Conservation (phyloP, 1,140 invertebrate genomes). For the Thaumetopoea pityocampa region DNA sequence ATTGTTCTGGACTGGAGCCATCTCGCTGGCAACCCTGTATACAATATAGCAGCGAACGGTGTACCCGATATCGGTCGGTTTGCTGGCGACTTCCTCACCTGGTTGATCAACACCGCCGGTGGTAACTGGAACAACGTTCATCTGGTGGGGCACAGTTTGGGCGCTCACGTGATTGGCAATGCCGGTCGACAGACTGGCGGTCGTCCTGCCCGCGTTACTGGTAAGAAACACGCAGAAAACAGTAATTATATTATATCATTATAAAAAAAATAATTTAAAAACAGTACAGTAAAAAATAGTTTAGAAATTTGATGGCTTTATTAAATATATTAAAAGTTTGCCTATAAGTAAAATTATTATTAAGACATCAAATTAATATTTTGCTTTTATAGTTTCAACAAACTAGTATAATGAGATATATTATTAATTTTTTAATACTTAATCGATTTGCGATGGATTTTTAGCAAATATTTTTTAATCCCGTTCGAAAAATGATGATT, state of each 20-base stretch:
- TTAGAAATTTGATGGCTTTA: too few species aligned
- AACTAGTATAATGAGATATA: too few species aligned
- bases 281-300: neutral
- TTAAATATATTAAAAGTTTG: too few species aligned
- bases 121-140: conserved; percentile 78
- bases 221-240: conserved; percentile 25
- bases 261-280: conserved; percentile 46
- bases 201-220: conserved; percentile 24
- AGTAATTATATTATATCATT: conserved; percentile 72
- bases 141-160: conserved; percentile 90
- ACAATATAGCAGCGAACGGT: conserved; percentile 61
- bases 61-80: conserved; percentile 62
- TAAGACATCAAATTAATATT: too few species aligned
- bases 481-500: too few species aligned
- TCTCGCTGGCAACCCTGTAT: conserved; percentile 74
- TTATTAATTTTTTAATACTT: too few species aligned
- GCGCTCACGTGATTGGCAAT: conserved; percentile 92
- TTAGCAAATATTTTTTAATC: too few species aligned
- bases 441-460: too few species aligned
- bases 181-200: conserved; percentile 58
- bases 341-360: too few species aligned
- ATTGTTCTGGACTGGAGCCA: conserved; percentile 80
- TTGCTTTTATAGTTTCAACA: too few species aligned
- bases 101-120: conserved; percentile 44
- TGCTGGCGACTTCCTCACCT: conserved; percentile 65